Evolutionary conservation across 1,140 invertebrate genomes (phyloP), one percentile per base, ranked within the genome.

Genomic region (Armadillidium nasatum): DNA sequence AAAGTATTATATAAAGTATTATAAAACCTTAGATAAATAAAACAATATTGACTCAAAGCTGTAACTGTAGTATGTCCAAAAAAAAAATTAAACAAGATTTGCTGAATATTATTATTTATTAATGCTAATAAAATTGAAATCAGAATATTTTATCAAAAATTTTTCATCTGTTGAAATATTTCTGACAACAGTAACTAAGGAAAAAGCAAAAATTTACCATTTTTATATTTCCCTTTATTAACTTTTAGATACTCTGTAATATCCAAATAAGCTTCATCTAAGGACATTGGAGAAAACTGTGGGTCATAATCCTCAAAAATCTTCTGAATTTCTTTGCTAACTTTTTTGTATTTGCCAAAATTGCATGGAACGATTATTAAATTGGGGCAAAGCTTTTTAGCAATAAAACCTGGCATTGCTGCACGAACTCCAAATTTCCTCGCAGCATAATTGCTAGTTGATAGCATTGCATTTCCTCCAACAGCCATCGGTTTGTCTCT

Each of bases 361-460:
- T 90, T 87, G 4, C 82, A 78, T 0, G 86, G 85, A 11, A 91
- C 87, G 75, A 91, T 87, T 0, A 87, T 83, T 4, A 91, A 83
- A 45, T 88, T 79, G 4, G 90, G 89, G 82, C 90, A 91, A 6
- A 91, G 83, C 82, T 90, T 89, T 71, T 85, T 87, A 0, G 84
- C 90, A 79, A 91, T 90, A 82, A 91, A 91, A 6, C 90, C 90
- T n/a, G 90, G 89, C 90, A 91, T 90, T 11, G 86, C 90, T 67
- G 90, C 89, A 72, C 90, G 82, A 0, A 91, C 89, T 66, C 90
- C 90, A 85, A 84, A 91, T 76, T 86, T 85, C 43, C 90, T 83
- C 4, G 90, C 90, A 7, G 85, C 77, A 82, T 91, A 91, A 83
- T 91, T 91, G 0, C 89, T 89, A 19, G 90, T 91, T 21, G 87